Evolutionary conservation across 1,140 invertebrate genomes (phyloP).

Genomic region (Agrypnia vestita): DNA sequence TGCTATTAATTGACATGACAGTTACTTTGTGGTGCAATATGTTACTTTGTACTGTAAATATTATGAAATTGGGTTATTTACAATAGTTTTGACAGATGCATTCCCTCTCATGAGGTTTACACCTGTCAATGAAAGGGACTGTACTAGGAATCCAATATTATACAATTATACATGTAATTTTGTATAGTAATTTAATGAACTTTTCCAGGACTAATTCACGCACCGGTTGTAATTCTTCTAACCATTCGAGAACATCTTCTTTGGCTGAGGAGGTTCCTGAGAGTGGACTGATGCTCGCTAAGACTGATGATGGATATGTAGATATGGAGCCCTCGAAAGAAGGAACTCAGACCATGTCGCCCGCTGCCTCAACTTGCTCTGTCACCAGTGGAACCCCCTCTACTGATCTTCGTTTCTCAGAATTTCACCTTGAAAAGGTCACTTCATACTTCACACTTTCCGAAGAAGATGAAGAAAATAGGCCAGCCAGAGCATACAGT

Average conservation of each 20-base stretch:
- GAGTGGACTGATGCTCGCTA: slow-evolving; percentile 62
- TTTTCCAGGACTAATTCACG: slow-evolving; percentile 61
- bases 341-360: slow-evolving; percentile 77
- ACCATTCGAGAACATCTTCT: slow-evolving; percentile 61
- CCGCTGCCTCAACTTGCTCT: slow-evolving; percentile 78
- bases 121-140: no score
- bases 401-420: slow-evolving; percentile 71
- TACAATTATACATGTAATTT: neutral
- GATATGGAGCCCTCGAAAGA: slow-evolving; percentile 74
- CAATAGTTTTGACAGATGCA: no score
- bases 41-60: no score
- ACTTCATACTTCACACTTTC: slow-evolving; percentile 76
- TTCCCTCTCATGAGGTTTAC: no score
- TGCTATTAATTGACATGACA: no score
- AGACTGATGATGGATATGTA: slow-evolving; percentile 75
- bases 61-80: no score
- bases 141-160: no score
- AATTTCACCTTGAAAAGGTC: slow-evolving; percentile 81
- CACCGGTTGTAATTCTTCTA: slow-evolving; percentile 62
- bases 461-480: slow-evolving; percentile 75
- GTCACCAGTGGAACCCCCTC: slow-evolving; percentile 79
- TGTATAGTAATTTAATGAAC: neutral
- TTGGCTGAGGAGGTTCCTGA: slow-evolving; percentile 58
- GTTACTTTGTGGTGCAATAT: no score
- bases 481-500: slow-evolving; percentile 87